Evolutionary conservation across 2,888 invertebrate genomes (phyloP), one percentile per base, ranked within the genome.

Genomic region (Leptogaster cylindrica): DNA sequence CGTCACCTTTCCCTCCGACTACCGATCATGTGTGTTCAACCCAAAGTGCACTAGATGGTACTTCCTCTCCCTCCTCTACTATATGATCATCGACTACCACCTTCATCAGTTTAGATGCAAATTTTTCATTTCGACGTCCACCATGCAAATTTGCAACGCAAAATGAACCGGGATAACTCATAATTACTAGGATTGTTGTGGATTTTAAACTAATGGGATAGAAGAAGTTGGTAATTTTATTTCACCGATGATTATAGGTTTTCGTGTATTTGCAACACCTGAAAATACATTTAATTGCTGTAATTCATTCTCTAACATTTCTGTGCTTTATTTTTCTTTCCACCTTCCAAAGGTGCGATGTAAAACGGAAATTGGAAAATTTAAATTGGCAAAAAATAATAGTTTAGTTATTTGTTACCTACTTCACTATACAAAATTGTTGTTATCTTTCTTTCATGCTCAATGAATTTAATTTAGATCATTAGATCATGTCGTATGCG

Each of bases 101-200:
- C 10, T 14, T 3, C 14, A 50, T 20, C 10, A 2, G 2, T 41
- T n/a, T 44, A 20, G 23, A 28, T 46, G 61, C n/a, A 44, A 28
- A 41, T 61, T 41, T 41, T 23, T 61, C 41, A 61, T 7, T n/a
- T 31, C 51, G 25, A 16, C 52, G 51, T 14, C 51, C 27, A 14
- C 14, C 31, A 52, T 52, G 52, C 31, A 52, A n/a, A 25, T 58
- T 58, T 58, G 6, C 27, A 25, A 64, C 20, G 46, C 12, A 12
- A 39, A 58, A 23, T 39, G 36, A 48, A 12, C 23, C 33, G 48
- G 48, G 48, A 64, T 64, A 64, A 64, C 20, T 64, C 64, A 64
- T 64, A 64, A 64, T 64, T 64, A 33, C 64, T 28, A 16, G 46
- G 46, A 46, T 64, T 64, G 46, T 46, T 31, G 33, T 48, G 16